Evolutionary conservation across 2,888 invertebrate species (phyloP).

Genomic region (Drosophila atripex): DNA sequence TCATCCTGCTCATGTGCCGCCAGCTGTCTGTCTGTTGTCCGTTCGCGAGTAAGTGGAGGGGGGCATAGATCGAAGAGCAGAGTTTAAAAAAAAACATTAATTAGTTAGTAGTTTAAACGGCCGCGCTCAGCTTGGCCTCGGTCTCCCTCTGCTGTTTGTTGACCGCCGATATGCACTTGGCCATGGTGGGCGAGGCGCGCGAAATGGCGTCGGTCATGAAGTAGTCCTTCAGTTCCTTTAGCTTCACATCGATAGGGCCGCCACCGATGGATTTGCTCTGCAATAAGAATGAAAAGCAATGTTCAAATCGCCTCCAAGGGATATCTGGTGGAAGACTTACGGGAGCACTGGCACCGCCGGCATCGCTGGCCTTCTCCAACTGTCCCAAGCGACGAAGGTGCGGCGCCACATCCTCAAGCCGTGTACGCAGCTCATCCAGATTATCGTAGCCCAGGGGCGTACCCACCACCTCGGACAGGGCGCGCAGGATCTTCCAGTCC

Average conservation of each 20-base stretch:
- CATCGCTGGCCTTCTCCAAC: constrained; percentile 92
- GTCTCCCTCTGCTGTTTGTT: constrained; percentile 85
- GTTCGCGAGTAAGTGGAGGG: constrained; percentile 1
- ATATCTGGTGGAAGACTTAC: constrained; percentile 82
- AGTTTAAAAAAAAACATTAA: constrained; percentile 57
- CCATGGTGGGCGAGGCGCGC: constrained; percentile 99
- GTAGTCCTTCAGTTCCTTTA: constrained; percentile 92
- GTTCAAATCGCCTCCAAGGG: not conserved
- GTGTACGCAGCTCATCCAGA: constrained; percentile 91
- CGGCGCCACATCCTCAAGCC: constrained; percentile 94
- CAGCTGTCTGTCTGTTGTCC: constrained; percentile 17
- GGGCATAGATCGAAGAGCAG: constrained; percentile 47
- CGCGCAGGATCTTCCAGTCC: constrained; percentile 99
- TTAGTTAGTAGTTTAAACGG: constrained; percentile 69
- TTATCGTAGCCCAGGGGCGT: constrained; percentile 93
- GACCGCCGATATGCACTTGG: constrained; percentile 97
- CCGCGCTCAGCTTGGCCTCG: constrained; percentile 70
- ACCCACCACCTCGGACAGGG: constrained; percentile 95
- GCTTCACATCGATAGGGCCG: constrained; percentile 88
- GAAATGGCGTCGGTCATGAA: constrained; percentile 98
- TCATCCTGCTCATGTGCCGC: constrained; percentile 26
- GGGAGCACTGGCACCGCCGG: constrained; percentile 90
- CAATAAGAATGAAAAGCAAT: constrained; percentile 10
- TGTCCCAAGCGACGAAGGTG: constrained; percentile 93
- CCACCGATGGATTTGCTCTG: constrained; percentile 85